Conservation (phyloP, 2,888 invertebrate genomes). For the Atrina japonica region DNA sequence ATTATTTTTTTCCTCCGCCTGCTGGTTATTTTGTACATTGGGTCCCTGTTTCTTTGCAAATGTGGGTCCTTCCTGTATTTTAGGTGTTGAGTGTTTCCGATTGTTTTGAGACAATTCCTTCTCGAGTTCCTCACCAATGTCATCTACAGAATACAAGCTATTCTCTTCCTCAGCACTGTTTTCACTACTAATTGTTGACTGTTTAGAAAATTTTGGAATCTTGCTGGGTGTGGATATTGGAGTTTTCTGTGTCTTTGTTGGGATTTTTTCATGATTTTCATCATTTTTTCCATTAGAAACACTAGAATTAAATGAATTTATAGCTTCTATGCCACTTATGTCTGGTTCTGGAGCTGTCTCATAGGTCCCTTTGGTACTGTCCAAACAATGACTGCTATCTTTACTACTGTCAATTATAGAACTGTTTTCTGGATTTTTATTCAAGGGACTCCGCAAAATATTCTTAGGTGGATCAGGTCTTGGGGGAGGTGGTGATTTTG, state of each 20-base stretch:
- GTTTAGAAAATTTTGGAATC: constrained; percentile 30
- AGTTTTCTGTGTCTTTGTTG: constrained; percentile 41
- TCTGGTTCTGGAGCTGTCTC: neutral
- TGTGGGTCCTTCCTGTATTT: constrained; percentile 7
- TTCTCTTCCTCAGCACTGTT: neutral
- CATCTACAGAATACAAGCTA: neutral
- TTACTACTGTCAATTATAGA: constrained; percentile 3
- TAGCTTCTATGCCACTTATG: constrained; percentile 19
- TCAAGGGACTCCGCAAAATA: constrained; percentile 35
- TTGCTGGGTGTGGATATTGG: constrained; percentile 29
- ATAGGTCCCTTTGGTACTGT: neutral
- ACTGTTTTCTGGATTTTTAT: constrained; percentile 28
- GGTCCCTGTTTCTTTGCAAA: neutral
- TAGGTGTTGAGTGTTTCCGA: constrained; percentile 2
- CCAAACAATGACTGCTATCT: too few species aligned
- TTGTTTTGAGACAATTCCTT: neutral
- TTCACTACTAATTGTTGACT: neutral
- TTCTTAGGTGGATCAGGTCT: constrained; percentile 47
- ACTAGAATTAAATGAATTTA: constrained; percentile 30
- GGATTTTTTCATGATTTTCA: neutral
- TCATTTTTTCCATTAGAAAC: constrained; percentile 44
- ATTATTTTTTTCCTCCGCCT: neutral
- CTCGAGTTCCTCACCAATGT: neutral
- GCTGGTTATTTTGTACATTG: neutral
- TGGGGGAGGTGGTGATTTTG: constrained; percentile 50